Percentiles rank a stretch among this genome's conserved stretches.
phyloP scores from a whole-genome alignment of 2,888 invertebrate species.

The Bugulina stolonifera region DNA sequence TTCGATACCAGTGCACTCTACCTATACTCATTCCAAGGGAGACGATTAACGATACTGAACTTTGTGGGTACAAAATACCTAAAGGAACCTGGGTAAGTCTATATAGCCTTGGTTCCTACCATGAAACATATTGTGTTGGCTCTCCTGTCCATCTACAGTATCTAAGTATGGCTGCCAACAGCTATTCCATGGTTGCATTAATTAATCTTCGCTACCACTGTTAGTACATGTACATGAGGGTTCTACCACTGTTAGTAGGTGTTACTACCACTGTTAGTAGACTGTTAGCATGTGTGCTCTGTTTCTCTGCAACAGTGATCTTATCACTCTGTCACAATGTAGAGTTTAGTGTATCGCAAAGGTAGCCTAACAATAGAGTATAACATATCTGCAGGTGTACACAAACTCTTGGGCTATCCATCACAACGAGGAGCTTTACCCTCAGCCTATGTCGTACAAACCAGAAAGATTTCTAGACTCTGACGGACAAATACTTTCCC shows the following conservation, averaged over 20 bases:
- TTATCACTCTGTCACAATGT: no score
- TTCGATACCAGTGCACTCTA: conserved; percentile 36
- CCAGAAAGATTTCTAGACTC: conserved; percentile 29
- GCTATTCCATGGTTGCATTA: no score
- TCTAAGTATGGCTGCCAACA: neutral
- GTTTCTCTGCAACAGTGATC: no score
- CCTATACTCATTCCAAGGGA: conserved; percentile 40
- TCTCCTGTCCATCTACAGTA: neutral
- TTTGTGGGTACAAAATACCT: conserved; percentile 31
- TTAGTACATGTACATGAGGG: no score
- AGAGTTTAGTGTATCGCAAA: no score
- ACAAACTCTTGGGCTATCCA: conserved; percentile 29
- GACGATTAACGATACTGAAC: conserved; percentile 34
- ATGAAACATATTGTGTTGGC: no score
- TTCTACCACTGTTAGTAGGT: no score
- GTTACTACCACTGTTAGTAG: no score
- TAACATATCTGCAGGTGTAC: conserved; percentile 25
- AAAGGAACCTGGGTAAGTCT: conserved; percentile 26
- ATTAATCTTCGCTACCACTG: no score
- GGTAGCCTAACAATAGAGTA: no score
- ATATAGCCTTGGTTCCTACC: no score
- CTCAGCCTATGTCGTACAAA: conserved; percentile 27
- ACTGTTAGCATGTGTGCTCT: no score
- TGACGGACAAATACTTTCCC: conserved; percentile 24
- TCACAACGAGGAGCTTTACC: conserved; percentile 28